Base-by-base conservation (phyloP, 2,888 invertebrate species). In the Amiota minor region DNA sequence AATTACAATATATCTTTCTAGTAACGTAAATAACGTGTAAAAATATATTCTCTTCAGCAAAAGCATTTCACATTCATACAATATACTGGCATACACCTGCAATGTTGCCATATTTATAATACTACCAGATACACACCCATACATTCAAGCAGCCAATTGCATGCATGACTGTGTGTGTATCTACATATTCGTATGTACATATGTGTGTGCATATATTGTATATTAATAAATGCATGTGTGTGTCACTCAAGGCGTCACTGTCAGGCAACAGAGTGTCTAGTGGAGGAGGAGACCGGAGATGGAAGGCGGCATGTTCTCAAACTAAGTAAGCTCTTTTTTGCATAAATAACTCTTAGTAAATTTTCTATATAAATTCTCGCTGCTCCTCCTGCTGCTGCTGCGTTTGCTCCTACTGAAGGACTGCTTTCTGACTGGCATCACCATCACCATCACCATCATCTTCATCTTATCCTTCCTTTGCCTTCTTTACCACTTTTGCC, bases 291-390 rank as follows among this genome's bases (percentile, higher is more conserved):
- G 46, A 67, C 47, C 55, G 49, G 20, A 23, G 18, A 16, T 18
- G 65, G 47, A 45, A 18, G 47, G 65, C 53, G 18, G 14, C 10
- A 12, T 62, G 10, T 62, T 62, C 45, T 62, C 16, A n/a, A n/a
- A n/a, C 1, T 56, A 56, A 10, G 18, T 50, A 64, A n/a, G 50
- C 53, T 56, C 45, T 72, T 64, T 73, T 76, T 79, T 82, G 83
- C 83, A 85, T 85, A 83, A 83, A 83, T 85, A 83, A 85, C 83
- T 82, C 78, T 82, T 83, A 82, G 83, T 81, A 83, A 85, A 83
- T 82, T 81, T 82, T 78, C 79, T 61, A 45, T 71, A 70, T 73
- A 72, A 72, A 72, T 72, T 72, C 23, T 49, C 64, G 18, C 14
- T 70, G 11, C 71, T 46, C 0, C 62, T 72, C 55, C 65, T 70